A percentile compares a stretch with the other conserved stretches of the same genome.
Conservation (phyloP, 2,797 vertebrate species). For the Heterohyrax brucei region DNA sequence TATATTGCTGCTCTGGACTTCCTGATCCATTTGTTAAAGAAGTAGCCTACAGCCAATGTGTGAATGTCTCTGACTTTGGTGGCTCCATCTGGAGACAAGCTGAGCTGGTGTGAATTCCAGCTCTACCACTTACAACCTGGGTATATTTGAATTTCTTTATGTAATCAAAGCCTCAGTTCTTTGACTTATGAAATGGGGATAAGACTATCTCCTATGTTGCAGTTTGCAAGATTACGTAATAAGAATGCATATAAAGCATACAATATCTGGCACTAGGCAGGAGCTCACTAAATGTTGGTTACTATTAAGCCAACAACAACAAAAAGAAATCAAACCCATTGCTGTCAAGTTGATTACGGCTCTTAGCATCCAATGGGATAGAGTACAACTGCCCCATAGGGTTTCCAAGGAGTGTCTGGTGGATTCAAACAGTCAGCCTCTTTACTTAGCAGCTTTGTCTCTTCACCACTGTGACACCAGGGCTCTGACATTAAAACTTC, state of each 20-base stretch:
- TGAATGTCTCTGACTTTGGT: neutral
- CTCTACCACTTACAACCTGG: neutral
- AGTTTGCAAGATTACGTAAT: neutral
- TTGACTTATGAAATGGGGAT: constrained; percentile 14
- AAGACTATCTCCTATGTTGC: neutral
- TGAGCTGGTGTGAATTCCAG: neutral
- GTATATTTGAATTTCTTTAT: neutral
- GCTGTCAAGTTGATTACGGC: too few relatives aligned
- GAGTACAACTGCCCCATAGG: too few relatives aligned
- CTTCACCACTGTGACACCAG: too few relatives aligned
- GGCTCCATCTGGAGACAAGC: neutral
- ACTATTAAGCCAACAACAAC: neutral
- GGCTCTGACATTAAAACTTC: neutral
- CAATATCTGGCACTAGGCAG: neutral
- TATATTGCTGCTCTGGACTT: neutral
- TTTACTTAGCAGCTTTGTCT: too few relatives aligned
- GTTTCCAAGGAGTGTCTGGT: too few relatives aligned
- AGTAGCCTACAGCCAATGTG: neutral
- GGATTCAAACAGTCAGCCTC: too few relatives aligned
- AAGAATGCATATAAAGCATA: neutral
- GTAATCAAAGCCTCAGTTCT: constrained; percentile 21
- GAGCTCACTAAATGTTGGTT: constrained; percentile 8
- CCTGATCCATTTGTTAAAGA: neutral
- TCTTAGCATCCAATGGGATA: too few relatives aligned
- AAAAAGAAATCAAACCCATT: too few relatives aligned